These are phyloP conservation scores for Oreohelix idahoensis DNA, from an alignment of 1,140 invertebrate genomes.

Conservation along the genomic window DNA sequence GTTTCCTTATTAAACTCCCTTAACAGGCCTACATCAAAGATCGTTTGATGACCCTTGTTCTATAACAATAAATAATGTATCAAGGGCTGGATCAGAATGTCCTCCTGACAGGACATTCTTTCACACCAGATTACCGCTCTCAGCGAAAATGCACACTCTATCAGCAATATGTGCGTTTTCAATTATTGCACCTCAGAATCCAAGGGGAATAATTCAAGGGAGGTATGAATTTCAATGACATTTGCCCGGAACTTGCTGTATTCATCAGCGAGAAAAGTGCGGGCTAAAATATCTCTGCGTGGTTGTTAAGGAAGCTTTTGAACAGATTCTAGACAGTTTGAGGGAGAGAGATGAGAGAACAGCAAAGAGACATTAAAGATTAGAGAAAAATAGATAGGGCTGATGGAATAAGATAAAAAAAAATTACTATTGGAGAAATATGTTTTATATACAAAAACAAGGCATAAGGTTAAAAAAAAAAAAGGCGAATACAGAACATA, in stretches of 20 bases:
- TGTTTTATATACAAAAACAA: too few species aligned
- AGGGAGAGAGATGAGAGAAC: not conserved
- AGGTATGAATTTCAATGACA: not conserved
- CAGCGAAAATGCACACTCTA: not conserved
- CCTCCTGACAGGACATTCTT: not conserved
- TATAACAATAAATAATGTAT: not conserved
- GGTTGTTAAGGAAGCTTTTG: not conserved
- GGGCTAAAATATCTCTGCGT: not conserved
- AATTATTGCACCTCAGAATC: not conserved
- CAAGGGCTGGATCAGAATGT: not conserved
- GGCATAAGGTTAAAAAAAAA: too few species aligned
- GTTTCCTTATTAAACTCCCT: too few species aligned
- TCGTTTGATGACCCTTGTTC: not conserved
- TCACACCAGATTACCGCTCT: not conserved
- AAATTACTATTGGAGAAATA: not conserved
- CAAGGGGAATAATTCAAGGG: constrained; percentile 4
- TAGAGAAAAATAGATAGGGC: not conserved
- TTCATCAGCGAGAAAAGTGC: not conserved
- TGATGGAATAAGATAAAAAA: not conserved
- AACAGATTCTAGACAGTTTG: too few species aligned
- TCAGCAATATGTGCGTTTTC: constrained; percentile 7
- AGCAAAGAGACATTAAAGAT: not conserved
- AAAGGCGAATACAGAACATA: not conserved
- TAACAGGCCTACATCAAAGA: not conserved
- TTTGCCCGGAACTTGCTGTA: not conserved